Evolutionary conservation across 1,140 invertebrate genomes (phyloP).

Genomic region (Drosophila lacteicornis): DNA sequence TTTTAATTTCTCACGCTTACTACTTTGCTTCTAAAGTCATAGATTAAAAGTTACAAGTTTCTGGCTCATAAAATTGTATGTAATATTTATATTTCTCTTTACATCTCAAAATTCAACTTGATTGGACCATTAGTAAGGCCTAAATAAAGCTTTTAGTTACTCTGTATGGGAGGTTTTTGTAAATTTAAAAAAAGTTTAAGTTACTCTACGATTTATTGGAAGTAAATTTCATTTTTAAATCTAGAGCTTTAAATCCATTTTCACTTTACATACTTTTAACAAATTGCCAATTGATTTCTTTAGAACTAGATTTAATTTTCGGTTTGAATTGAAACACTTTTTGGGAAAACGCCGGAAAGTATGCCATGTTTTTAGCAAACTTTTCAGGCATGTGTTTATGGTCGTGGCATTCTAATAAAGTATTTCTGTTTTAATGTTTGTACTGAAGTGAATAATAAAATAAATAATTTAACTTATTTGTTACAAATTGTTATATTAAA

Average conservation of each 20-base stretch:
- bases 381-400: too few species aligned
- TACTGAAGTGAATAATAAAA: neutral
- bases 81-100: neutral
- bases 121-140: neutral
- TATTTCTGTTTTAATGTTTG: neutral
- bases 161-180: rapidly evolving
- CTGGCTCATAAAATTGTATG: neutral
- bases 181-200: too few species aligned
- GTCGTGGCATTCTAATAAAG: neutral
- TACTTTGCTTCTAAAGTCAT: too few species aligned
- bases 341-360: neutral
- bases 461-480: too few species aligned
- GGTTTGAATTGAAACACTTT: neutral
- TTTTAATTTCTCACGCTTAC: neutral
- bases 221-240: too few species aligned
- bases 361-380: neutral
- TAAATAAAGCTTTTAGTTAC: neutral
- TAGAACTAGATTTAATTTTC: neutral
- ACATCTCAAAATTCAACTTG: neutral
- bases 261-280: too few species aligned
- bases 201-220: too few species aligned
- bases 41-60: neutral
- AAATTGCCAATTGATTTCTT: neutral
- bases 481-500: too few species aligned
- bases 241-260: too few species aligned